These are phyloP conservation scores for Drosophila macrospina DNA, from an alignment of 2,888 invertebrate genomes.

Conservation along the genomic window DNA sequence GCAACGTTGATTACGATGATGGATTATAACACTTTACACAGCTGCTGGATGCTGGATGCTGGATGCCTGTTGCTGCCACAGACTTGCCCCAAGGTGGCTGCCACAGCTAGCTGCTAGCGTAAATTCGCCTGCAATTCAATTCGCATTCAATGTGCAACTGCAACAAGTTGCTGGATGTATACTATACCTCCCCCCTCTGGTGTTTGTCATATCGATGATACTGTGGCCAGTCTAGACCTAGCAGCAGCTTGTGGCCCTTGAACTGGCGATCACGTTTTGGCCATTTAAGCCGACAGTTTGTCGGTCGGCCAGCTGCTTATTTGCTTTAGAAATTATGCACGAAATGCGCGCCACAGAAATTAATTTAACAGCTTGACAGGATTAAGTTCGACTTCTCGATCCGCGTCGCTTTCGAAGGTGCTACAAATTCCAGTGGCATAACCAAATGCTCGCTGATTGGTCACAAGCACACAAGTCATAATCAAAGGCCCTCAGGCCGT, in stretches of 20 bases:
- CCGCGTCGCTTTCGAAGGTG: constrained; percentile 37
- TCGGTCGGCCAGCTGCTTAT: constrained; percentile 32
- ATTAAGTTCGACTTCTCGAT: constrained; percentile 49
- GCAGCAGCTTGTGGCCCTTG: constrained; percentile 9
- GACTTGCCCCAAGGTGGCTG: constrained; percentile 15
- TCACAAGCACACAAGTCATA: constrained; percentile 73
- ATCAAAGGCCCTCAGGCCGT: constrained; percentile 65
- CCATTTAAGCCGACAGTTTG: constrained; percentile 52
- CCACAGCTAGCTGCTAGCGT: constrained; percentile 3
- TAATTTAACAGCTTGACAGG: constrained; percentile 81
- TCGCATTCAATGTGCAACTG: constrained; percentile 9
- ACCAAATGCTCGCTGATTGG: constrained; percentile 67
- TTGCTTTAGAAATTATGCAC: constrained; percentile 57
- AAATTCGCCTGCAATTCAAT: constrained; percentile 11
- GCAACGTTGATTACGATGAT: constrained; percentile 78
- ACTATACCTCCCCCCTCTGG: not conserved
- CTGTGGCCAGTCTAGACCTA: not conserved
- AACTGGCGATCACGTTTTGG: constrained; percentile 59
- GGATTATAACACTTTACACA: constrained; percentile 78
- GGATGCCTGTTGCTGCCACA: not conserved
- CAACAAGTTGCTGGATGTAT: not conserved
- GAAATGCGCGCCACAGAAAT: constrained; percentile 62
- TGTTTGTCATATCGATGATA: constrained; percentile 9
- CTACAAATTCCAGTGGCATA: constrained; percentile 63
- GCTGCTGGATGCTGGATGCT: constrained; percentile 2